Evolutionary conservation across 92 coral and sea anemone genomes (phyloP), one percentile per base, ranked within the genome.

Genomic region (Zoanthus solanderi): DNA sequence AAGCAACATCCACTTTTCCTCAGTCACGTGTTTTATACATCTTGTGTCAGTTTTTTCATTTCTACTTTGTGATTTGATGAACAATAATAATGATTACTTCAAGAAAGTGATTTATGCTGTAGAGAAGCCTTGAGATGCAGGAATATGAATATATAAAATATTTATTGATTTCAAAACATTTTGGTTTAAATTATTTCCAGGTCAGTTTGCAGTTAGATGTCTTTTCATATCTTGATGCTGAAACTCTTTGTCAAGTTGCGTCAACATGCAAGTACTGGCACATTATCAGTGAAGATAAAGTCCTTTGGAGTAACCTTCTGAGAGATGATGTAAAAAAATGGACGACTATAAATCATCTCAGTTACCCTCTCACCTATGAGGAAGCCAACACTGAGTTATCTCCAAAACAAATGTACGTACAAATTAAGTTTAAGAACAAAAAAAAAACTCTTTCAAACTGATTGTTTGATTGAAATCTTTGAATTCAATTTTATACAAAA

Each of bases 311-410:
- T 84, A 91, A 85, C 61, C 91, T 90, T 44, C 88, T 95, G 68
- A 84, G 80, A 71, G 61, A 79, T n/a, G 91, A 97, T 67, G 50
- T 93, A 89, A 90, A 92, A 69, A 88, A 71, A 73, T 95, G 99
- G 98, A 95, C 87, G 34, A 74, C 93, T 44, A 92, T 97, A 78
- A 91, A 92, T 72, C 93, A 97, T 76, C 90, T 87, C 60, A 92
- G 97, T 31, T 93, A 94, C 72, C 99, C 99, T 48, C 92, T 87
- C 14, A 97, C 95, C 32, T 97, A 93, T 88, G 84, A 84, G 52
- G 99, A 97, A 78, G 96, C 98, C n/a, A 89, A 93, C 47, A 84
- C 98, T 30, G 99, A 97, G 58, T 90, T 95, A 9, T 88, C 94
- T 11, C 79, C 94, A 16, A 95, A 95, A 87, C 95, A 95, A 90